Evolutionary conservation across 1,140 invertebrate genomes (phyloP), one percentile per base, ranked within the genome.

Genomic region (Bicyclus anynana): DNA sequence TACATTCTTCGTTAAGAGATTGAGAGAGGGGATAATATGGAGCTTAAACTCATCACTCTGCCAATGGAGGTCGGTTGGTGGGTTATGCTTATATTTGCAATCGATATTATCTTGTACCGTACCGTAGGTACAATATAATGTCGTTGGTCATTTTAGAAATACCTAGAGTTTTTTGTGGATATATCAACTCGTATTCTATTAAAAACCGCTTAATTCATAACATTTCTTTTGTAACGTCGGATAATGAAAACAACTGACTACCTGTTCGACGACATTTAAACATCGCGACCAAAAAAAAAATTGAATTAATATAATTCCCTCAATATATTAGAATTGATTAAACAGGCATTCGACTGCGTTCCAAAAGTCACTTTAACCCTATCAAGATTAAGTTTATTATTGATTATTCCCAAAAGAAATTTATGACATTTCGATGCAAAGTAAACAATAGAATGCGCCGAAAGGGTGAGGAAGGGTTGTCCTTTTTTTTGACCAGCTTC

Each of bases 381-480:
- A 13, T 38, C 14, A 13, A 20, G 1, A 38, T 59, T 52, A 35
- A 60, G 70, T 60, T 59, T 35, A 72, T 49, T 69, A 64, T 75
- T 59, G 38, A 70, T 73, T 27, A 48, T 35, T 38, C 10, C 7
- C 1, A 13, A 33, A 48, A 17, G 52, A 47, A 42, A 53, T 56
- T 65, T 82, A 77, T 52, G 72, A 69, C 71, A 48, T 79, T 80
- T 72, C 62, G 52, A 53, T 59, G 59, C 53, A 60, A 65, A 27
- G 62, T 78, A 79, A 82, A 80, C 78, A 84, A 83, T 78, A 73
- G 73, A 80, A 79, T 78, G 69, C 70, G 67, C 59, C 68, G 66
- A 78, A 83, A 85, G 84, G 84, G 80, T 81, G 70, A 82, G 66
- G 84, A 83, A 85, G 82, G 84, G 82, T 85, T 83, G 80, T 77